Base-by-base conservation (phyloP, 2,797 vertebrate genomes). In the Sebastes iracundus region DNA sequence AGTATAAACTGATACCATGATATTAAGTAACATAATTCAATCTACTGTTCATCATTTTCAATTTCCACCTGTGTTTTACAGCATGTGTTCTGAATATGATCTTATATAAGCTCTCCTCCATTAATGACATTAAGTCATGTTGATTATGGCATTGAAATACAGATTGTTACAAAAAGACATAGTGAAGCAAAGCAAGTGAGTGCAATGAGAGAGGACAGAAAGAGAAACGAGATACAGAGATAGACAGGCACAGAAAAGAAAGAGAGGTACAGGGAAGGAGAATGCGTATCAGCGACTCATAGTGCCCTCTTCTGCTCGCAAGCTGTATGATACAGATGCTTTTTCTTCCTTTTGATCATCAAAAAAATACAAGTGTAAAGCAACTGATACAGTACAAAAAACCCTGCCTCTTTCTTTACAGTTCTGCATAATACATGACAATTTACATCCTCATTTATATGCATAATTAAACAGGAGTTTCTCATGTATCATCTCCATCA, bases 261-360 rank as follows among this genome's bases (percentile, higher is more conserved):
- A 86, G 66, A 75, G 63, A 65, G 75, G 77, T 72, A 79, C 77
- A 71, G 80, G 83, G 64, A 28, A 32, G 28, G 70, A 77, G 65
- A 83, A 81, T 30, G 71, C 46, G 66, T 87, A 85, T 79, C 85
- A 90, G 93, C 87, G 61, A 95, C 89, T 91, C 93, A 95, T 84
- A 96, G 95, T 95, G 95, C 96, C 96, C 95, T 96, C 96, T 96
- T 94, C 95, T 96, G 96, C 93, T 95, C 80, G 38, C 74, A 75
- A 69, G 74, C 83, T 93, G 94, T 75, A 95, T 84, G 83, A 90
- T 82, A 30, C 79, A 75, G 42, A 77, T 65, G 42, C 18, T 60
- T 81, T 84, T 65, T 78, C 63, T 71, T 35, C n/a, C 35, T 77
- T 81, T 73, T 90, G 80, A 88, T 88, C 38, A 77, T 80, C 69